phyloP scores from a whole-genome alignment of 1,140 invertebrate species.

The Grapholita molesta region DNA sequence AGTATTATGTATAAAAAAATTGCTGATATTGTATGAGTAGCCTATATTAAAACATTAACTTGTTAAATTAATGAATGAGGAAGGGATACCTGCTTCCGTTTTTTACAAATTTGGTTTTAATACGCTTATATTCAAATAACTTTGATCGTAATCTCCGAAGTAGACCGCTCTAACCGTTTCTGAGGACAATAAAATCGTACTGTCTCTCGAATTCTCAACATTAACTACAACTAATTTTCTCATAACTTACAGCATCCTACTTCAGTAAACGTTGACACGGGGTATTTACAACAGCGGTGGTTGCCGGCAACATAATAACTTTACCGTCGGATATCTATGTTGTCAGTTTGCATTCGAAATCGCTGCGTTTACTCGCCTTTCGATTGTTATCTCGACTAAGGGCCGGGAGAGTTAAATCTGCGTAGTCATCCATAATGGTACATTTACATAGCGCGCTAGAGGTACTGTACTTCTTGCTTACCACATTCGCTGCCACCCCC shows the following conservation, averaged over 20 bases:
- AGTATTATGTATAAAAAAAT: too few species aligned
- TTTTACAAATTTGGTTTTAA: too few species aligned
- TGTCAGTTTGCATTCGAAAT: constrained; percentile 56
- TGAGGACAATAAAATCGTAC: too few species aligned
- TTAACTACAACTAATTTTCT: neutral
- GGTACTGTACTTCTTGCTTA: neutral
- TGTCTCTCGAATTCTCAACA: neutral
- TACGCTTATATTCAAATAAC: too few species aligned
- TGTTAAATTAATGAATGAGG: too few species aligned
- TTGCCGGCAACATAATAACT: constrained; percentile 34
- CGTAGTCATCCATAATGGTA: neutral
- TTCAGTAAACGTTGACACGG: neutral
- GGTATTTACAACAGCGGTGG: neutral
- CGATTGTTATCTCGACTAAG: constrained; percentile 43
- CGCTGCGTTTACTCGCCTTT: constrained; percentile 42
- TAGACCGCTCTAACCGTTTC: too few species aligned
- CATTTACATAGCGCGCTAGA: neutral
- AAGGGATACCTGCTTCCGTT: too few species aligned
- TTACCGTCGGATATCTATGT: constrained; percentile 29
- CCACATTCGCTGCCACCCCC: too few species aligned
- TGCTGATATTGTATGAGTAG: too few species aligned
- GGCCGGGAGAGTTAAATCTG: neutral
- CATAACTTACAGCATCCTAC: neutral
- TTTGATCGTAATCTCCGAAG: too few species aligned
- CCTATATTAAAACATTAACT: too few species aligned